phyloP scores from a whole-genome alignment of 2,888 invertebrate species.

The Synergus laeviventris region DNA sequence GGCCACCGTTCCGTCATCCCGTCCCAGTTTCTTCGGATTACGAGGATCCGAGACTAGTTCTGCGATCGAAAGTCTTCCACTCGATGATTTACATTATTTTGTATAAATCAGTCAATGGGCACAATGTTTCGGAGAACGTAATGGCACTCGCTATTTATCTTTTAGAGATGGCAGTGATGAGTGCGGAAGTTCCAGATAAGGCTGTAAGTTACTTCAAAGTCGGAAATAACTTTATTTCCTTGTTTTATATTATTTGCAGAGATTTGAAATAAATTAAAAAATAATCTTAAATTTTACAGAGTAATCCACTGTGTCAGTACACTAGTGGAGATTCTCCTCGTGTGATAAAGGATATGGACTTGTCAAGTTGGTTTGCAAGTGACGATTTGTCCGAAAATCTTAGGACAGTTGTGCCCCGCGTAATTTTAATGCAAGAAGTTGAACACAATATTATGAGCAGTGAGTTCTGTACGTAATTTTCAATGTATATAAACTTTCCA shows the following conservation, averaged over 20 bases:
- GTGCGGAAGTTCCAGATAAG: slow-evolving; percentile 74
- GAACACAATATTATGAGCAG: slow-evolving; percentile 76
- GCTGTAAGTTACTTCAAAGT: slow-evolving; percentile 66
- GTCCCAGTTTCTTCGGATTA: slow-evolving; percentile 81
- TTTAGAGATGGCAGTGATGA: slow-evolving; percentile 87
- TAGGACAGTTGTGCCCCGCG: slow-evolving; percentile 82
- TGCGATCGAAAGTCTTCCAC: slow-evolving; percentile 82
- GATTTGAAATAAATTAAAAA: slow-evolving; percentile 11
- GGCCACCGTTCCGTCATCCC: slow-evolving; percentile 90
- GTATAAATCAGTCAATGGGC: slow-evolving; percentile 88
- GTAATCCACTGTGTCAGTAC: slow-evolving; percentile 77
- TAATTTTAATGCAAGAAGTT: slow-evolving; percentile 79
- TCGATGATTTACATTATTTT: slow-evolving; percentile 88
- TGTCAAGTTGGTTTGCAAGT: slow-evolving; percentile 83
- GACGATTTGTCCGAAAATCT: slow-evolving; percentile 87
- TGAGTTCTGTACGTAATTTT: slow-evolving; percentile 35
- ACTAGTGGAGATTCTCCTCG: slow-evolving; percentile 64
- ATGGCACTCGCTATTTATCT: slow-evolving; percentile 91
- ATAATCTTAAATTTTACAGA: slow-evolving; percentile 59
- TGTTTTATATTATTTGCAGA: neutral
- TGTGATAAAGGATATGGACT: slow-evolving; percentile 78
- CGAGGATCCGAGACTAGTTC: slow-evolving; percentile 82
- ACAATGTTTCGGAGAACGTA: slow-evolving; percentile 90
- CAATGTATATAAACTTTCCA: neutral
- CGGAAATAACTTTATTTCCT: neutral